Conservation (phyloP, 1,140 invertebrate species). For the Batillaria attramentaria region DNA sequence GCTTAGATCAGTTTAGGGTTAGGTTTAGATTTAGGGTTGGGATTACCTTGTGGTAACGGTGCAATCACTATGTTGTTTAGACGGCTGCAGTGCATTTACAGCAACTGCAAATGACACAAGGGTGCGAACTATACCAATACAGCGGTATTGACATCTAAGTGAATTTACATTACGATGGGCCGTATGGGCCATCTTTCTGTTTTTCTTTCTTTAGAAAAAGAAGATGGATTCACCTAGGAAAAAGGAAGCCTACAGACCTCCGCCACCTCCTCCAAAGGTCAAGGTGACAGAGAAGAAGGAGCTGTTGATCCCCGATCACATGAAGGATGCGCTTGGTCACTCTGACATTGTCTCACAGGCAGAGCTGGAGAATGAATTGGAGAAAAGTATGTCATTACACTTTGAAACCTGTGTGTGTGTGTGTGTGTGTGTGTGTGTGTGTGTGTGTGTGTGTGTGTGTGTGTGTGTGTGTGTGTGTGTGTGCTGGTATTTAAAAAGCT, state of each 20-base stretch:
- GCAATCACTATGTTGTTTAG: no score
- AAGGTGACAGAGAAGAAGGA: slow-evolving; percentile 27
- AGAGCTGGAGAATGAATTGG: slow-evolving; percentile 56
- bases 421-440: not conserved
- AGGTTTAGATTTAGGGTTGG: no score
- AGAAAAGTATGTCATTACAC: slow-evolving; percentile 49
- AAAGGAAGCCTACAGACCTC: slow-evolving; percentile 26
- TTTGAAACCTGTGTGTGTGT: not conserved
- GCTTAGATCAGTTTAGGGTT: no score
- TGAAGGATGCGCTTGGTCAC: slow-evolving; percentile 49
- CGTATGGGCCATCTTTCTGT: not conserved
- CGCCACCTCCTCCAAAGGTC: slow-evolving; percentile 6
- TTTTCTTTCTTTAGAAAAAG: not conserved
- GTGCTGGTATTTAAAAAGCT: no score
- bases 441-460: not conserved
- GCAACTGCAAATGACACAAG: no score
- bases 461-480: no score
- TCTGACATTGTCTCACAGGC: slow-evolving; percentile 38
- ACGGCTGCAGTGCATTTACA: no score
- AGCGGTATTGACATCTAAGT: not conserved
- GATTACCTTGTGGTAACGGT: no score
- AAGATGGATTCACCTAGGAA: not conserved
- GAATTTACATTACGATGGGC: not conserved
- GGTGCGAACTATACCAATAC: no score
- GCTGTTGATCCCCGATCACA: slow-evolving; percentile 51